These are phyloP conservation scores for Gymnoscopelus microlampas DNA, from an alignment of 2,797 vertebrate genomes.

Conservation along the genomic window DNA sequence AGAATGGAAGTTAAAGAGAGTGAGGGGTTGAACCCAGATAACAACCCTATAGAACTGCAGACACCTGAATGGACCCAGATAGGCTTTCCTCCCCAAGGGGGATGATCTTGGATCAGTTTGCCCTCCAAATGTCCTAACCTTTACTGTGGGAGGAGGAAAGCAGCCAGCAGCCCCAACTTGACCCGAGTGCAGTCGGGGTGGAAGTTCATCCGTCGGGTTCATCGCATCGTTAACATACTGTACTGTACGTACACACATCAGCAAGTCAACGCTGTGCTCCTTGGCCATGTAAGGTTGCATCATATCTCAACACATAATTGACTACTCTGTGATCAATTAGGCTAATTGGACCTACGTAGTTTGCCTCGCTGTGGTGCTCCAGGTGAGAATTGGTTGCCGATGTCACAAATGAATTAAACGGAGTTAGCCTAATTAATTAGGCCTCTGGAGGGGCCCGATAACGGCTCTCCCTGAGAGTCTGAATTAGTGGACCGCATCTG, in stretches of 20 bases:
- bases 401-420: slow-evolving; percentile 74
- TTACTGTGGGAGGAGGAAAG: slow-evolving; percentile 9
- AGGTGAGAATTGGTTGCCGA: slow-evolving; percentile 72
- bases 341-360: slow-evolving; percentile 56
- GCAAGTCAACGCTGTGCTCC: slow-evolving; percentile 4
- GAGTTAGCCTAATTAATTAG: slow-evolving; percentile 74
- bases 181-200: slow-evolving; percentile 17
- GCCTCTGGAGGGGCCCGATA: slow-evolving; percentile 68
- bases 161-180: slow-evolving; percentile 9
- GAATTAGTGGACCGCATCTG: slow-evolving; percentile 69
- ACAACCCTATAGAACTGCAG: slow-evolving; percentile 49
- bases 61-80: slow-evolving; percentile 45
- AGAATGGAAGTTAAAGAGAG: slow-evolving; percentile 11
- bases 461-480: slow-evolving; percentile 57
- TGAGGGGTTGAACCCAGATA: slow-evolving; percentile 51
- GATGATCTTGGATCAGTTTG: slow-evolving; percentile 56
- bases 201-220: slow-evolving; percentile 8
- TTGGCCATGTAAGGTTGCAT: slow-evolving; percentile 27
- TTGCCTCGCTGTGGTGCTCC: slow-evolving; percentile 65
- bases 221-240: neutral
- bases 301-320: slow-evolving; percentile 54
- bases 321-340: slow-evolving; percentile 66
- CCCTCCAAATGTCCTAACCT: slow-evolving; percentile 54
- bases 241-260: neutral
- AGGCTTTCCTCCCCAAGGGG: slow-evolving; percentile 33